These are phyloP conservation scores for Myotis yumanensis DNA, from an alignment of 2,113 vertebrate genomes.

Conservation along the genomic window DNA sequence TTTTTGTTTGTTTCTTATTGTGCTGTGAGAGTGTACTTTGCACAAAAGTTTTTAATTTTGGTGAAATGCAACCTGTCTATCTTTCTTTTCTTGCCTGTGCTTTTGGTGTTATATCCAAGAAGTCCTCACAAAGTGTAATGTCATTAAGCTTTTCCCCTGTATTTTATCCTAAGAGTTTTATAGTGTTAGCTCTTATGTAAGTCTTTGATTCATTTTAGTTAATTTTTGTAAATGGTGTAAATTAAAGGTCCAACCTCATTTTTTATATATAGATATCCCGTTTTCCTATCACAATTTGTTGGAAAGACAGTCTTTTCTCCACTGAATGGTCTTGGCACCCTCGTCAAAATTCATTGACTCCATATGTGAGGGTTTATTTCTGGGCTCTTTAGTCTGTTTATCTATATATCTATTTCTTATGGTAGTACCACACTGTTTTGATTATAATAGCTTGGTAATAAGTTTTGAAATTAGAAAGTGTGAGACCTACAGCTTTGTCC, in stretches of 20 bases:
- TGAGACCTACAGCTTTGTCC: neutral
- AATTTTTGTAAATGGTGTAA: neutral
- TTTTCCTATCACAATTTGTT: neutral
- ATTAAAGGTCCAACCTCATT: neutral
- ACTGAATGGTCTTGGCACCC: neutral
- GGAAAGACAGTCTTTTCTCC: neutral
- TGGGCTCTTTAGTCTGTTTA: neutral
- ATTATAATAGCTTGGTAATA: neutral
- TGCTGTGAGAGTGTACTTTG: neutral
- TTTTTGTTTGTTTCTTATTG: neutral
- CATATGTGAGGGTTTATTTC: neutral
- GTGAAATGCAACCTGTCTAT: neutral
- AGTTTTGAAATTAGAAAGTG: neutral
- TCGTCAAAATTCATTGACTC: neutral
- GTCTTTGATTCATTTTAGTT: neutral
- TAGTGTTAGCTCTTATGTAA: neutral
- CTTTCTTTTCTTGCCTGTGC: neutral
- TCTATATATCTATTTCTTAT: neutral
- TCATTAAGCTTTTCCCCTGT: neutral
- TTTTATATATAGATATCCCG: neutral
- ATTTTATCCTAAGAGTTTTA: slow-evolving; percentile 5
- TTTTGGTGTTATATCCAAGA: neutral
- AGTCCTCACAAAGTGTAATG: neutral
- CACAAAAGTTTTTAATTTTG: slow-evolving; percentile 3
- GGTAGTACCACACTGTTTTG: neutral